Base-by-base conservation (phyloP, 2,113 vertebrate genomes). In the Oncorhynchus nerka region DNA sequence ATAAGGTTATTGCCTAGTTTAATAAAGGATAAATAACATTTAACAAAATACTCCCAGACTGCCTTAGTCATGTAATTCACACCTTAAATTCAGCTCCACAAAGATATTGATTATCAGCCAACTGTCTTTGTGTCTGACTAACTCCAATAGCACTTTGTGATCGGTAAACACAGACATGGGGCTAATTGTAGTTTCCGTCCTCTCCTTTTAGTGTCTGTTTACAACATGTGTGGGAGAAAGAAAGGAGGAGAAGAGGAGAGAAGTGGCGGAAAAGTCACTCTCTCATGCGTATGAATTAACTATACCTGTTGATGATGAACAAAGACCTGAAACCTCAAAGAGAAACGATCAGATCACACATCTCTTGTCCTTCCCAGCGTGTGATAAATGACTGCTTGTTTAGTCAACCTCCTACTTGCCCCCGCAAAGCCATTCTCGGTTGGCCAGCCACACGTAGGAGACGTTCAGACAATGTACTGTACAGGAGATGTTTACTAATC, bases 401-500 rank as follows among this genome's bases (percentile, higher is more conserved):
- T 6, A 62, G 59, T 62, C 6, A 62, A 22, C 59, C n/a, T 19
- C 15, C 55, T 20, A 4, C 19, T 45, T 20, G 20, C 55, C 19
- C 55, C 13, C 55, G 4, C 55, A 20, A 57, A 45, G 39, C 55
- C n/a, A 62, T n/a, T 62, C 59, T 22, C 13, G 2, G 20, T 11
- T 62, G n/a, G 59, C 59, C 59, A 16, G 59, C 19, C 20, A 22
- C 59, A 22, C 7, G 59, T 62, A n/a, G 59, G 59, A 62, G 20
- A 62, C 6, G 55, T 57, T 57, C 19, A 57, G 55, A 57, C 55
- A 57, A 57, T 57, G 55, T 7, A 74, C 1, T 80, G 82, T 81
- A 81, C 78, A 84, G 65, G 64, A 30, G 83, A 84, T 74, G 59
- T 34, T 61, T 73, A 20, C 71, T 86, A 69, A 78, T 83, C 30